Evolutionary conservation across 2,797 vertebrate genomes (phyloP), one percentile per base, ranked within the genome.

Genomic region (Myioborus melanocephalus): DNA sequence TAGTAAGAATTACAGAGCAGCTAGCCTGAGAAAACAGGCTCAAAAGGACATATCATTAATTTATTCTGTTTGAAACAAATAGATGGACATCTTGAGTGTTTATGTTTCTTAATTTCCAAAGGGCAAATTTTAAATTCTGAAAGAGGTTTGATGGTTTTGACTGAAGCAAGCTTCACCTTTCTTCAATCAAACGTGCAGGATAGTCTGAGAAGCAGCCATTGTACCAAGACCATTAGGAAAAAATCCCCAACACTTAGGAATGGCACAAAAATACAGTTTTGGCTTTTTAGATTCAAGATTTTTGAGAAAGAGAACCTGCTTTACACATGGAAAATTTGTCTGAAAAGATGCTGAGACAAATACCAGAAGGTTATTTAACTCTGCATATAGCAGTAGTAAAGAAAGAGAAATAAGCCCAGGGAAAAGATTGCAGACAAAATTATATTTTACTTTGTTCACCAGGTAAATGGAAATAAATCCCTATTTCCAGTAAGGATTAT

Each of bases 331-430:
- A 63, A 89, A 90, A 71, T 30, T 71, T 18, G 7, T 52, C 65
- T 91, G 76, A 81, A 86, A 91, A 81, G 28, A 30, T 69, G 21
- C 57, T 71, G 49, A 73, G 52, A 78, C 44, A 77, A 65, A 61
- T 82, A 28, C 50, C 57, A 76, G n/a, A 65, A 81, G 20, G 30
- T 79, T 83, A 39, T 69, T 90, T 56, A 75, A 61, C 46, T 17
- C 20, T 59, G 12, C 44, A 15, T n/a, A 10, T 24, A 27, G 59
- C 46, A 68, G 34, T 70, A 35, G 37, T 68, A 53, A 85, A 86
- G n/a, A 20, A 66, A 72, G 30, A 69, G 37, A 61, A 90, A 37
- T 3, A 34, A 24, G 21, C 14, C 11, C 23, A 44, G 23, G 56
- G 26, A 55, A 52, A 41, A 77, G 26, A 60, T 15, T 27, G 37